Conservation (phyloP, 2,888 invertebrate genomes). For the Sisyra terminalis region DNA sequence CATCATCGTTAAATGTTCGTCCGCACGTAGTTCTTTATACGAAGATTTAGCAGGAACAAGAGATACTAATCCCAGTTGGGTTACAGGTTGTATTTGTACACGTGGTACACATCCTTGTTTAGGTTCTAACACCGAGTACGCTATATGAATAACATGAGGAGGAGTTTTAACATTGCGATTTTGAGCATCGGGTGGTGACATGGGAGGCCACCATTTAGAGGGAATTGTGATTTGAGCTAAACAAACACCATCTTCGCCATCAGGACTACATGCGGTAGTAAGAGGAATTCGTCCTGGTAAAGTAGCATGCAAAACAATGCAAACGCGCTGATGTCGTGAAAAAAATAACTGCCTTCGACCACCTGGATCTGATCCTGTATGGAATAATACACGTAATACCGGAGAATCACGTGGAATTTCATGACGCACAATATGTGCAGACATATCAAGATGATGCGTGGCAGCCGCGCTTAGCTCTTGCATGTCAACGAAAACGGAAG, state of each 20-base stretch:
- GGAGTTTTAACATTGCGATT: constrained; percentile 40
- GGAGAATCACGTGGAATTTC: constrained; percentile 80
- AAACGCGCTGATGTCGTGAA: constrained; percentile 53
- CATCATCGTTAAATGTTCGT: constrained; percentile 68
- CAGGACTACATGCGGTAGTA: constrained; percentile 84
- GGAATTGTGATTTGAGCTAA: constrained; percentile 78
- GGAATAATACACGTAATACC: constrained; percentile 81
- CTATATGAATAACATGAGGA: constrained; percentile 59
- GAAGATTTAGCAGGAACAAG: constrained; percentile 61
- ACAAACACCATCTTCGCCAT: constrained; percentile 84
- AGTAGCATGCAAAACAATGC: constrained; percentile 63
- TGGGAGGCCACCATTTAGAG: constrained; percentile 78
- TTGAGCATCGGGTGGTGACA: constrained; percentile 44
- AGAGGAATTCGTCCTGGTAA: constrained; percentile 41
- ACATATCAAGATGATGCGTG: constrained; percentile 71
- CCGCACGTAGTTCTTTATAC: constrained; percentile 70
- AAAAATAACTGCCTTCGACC: constrained; percentile 47
- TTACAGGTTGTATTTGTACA: constrained; percentile 44
- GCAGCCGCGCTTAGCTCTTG: constrained; percentile 47
- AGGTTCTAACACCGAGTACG: constrained; percentile 80
- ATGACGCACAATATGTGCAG: constrained; percentile 67
- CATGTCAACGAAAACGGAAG: constrained; percentile 28
- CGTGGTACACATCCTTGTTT: constrained; percentile 61
- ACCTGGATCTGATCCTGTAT: constrained; percentile 66
- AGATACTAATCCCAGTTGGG: constrained; percentile 41